Percentiles rank a stretch among this genome's conserved stretches.
Conservation (phyloP, 2,113 vertebrate species). For the Limnothrissa miodon region DNA sequence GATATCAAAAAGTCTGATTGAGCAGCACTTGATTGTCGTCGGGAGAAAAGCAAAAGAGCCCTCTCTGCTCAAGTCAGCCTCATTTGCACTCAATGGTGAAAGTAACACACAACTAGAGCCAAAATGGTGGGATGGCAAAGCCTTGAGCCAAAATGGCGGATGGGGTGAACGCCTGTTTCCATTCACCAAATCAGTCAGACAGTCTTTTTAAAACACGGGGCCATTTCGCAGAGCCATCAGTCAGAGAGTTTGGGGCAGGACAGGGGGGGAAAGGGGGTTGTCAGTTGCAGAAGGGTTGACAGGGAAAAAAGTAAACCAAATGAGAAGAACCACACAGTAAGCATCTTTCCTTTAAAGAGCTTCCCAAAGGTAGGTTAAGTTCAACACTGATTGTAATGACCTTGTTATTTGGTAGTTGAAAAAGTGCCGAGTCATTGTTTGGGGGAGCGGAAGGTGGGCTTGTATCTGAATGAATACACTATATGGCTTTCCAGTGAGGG, state of each 20-base stretch:
- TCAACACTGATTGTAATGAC: constrained; percentile 1
- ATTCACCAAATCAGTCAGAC: neutral
- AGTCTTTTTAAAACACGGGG: neutral
- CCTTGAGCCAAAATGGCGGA: neutral
- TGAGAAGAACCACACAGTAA: neutral
- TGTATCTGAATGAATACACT: neutral
- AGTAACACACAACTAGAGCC: neutral
- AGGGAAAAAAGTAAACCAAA: neutral
- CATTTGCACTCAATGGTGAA: neutral
- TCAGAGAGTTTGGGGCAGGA: neutral
- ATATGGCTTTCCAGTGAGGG: neutral
- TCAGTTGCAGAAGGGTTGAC: neutral
- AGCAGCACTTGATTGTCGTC: constrained; percentile 42
- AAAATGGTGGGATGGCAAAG: neutral
- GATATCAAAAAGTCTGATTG: constrained; percentile 32
- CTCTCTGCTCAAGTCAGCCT: constrained; percentile 9
- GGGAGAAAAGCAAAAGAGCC: constrained; percentile 16
- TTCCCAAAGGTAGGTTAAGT: neutral
- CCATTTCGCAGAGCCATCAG: neutral
- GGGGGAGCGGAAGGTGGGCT: no score
- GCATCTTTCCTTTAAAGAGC: neutral
- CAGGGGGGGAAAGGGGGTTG: neutral
- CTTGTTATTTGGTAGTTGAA: neutral
- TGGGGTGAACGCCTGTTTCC: neutral
- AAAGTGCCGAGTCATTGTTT: neutral